phyloP scores from a whole-genome alignment of 2,797 vertebrate species.

The Mormyrus proboscirostris region DNA sequence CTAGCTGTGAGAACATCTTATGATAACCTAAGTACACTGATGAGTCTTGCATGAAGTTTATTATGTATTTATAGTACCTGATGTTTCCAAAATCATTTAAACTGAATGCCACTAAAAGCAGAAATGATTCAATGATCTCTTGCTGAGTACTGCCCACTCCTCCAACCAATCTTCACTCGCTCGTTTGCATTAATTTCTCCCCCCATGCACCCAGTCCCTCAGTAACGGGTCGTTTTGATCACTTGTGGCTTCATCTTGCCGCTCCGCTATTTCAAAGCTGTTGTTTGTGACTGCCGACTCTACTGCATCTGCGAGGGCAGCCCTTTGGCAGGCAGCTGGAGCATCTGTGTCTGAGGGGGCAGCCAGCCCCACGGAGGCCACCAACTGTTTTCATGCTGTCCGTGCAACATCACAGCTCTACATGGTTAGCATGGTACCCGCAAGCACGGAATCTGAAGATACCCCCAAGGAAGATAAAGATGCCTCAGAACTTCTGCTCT shows the following conservation, averaged over 20 bases:
- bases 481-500: not conserved
- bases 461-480: not conserved
- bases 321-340: slow-evolving; percentile 45
- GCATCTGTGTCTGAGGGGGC: slow-evolving; percentile 42
- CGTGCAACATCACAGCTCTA: slow-evolving; percentile 55
- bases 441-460: slow-evolving; percentile 36
- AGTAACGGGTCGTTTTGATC: slow-evolving; percentile 41
- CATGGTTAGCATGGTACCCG: slow-evolving; percentile 39
- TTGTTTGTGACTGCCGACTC: not conserved
- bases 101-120: slow-evolving; percentile 57
- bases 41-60: slow-evolving; percentile 43
- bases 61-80: slow-evolving; percentile 58
- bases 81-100: slow-evolving; percentile 59
- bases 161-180: slow-evolving; percentile 44
- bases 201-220: slow-evolving; percentile 35
- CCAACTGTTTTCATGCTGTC: slow-evolving; percentile 41
- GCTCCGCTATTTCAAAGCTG: slow-evolving; percentile 30
- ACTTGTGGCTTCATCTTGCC: slow-evolving; percentile 43
- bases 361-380: slow-evolving; percentile 41
- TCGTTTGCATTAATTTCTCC: slow-evolving; percentile 39
- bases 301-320: slow-evolving; percentile 27
- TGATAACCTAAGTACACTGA: slow-evolving; percentile 39
- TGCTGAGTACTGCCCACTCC: slow-evolving; percentile 21
- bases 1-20: slow-evolving; percentile 26
- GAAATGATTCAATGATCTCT: slow-evolving; percentile 20